Base-by-base conservation (phyloP, 2,888 invertebrate species). In the Empis stercorea region DNA sequence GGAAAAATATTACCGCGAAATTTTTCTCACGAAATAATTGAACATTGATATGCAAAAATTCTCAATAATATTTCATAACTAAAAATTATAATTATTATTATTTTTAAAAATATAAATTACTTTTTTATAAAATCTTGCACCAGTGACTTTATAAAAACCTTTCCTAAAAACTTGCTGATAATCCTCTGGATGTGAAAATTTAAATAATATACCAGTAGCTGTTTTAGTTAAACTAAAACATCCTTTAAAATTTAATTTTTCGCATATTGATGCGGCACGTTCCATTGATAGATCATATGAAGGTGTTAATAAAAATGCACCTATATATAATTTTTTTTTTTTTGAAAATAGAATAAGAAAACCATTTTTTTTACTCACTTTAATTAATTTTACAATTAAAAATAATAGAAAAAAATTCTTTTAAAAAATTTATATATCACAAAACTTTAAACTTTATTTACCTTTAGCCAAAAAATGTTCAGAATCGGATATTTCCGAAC, bases 181-280 rank as follows among this genome's bases (percentile, higher is more conserved):
- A 65, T 88, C 88, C 56, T 87, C 87, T 54, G 86, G 84, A 68
- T 82, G 83, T 57, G 86, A 86, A 71, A 88, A 88, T 71, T 87
- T 87, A 73, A 88, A 88, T 53, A 88, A 76, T 61, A 88, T 87
- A 48, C 88, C 88, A 40, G 87, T 88, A 44, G 88, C 87, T 1
- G 88, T 88, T 74, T 87, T 87, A 53, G 87, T 87, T 57, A 88
- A 73, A 56, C 85, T 85, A 72, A 87, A 88, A 60, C 86, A 84
- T 46, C 87, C 87, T 59, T 84, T 81, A 71, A 88, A 87, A 71
- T 83, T 86, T 79, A 88, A 84, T 68, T 87, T 87, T 74, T 88
- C 88, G 71, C 87, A 87, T 61, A 88, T 86, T 57, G 82, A 74
- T 38, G 86, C 84, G 3, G 87, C 87, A 56, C 87, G 85, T 70